These are phyloP conservation scores for Amia ocellicauda DNA, from an alignment of 2,113 vertebrate genomes.

Conservation along the genomic window DNA sequence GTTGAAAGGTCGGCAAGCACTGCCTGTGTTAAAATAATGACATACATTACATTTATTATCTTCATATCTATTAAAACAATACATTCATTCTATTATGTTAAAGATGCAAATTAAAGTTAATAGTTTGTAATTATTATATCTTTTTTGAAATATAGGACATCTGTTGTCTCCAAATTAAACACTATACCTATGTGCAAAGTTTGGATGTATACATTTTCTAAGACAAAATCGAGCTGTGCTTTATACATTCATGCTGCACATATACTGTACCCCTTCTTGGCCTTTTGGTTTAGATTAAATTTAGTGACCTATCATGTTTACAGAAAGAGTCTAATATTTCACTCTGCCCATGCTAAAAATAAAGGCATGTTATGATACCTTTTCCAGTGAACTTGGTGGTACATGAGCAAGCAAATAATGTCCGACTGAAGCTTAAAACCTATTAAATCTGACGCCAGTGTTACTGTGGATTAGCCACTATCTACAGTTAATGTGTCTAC, in stretches of 20 bases:
- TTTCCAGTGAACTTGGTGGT: constrained; percentile 70
- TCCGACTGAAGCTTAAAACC: constrained; percentile 45
- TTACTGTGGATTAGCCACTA: constrained; percentile 48
- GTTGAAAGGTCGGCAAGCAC: constrained; percentile 98
- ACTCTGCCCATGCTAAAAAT: constrained; percentile 85
- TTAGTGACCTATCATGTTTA: constrained; percentile 73
- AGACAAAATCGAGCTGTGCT: not conserved
- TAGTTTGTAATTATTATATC: too few relatives aligned
- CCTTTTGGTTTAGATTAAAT: constrained; percentile 75
- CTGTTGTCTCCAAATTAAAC: not conserved
- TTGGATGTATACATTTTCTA: not conserved
- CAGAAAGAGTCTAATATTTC: constrained; percentile 83
- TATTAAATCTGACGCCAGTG: constrained; percentile 34
- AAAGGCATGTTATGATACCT: constrained; percentile 82
- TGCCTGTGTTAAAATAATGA: constrained; percentile 67
- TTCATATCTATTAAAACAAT: too few relatives aligned
- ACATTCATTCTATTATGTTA: too few relatives aligned
- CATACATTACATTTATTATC: too few relatives aligned
- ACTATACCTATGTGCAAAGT: not conserved
- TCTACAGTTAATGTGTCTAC: constrained; percentile 35
- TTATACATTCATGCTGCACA: constrained; percentile 24
- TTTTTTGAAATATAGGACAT: not conserved
- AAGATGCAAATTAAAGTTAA: not conserved
- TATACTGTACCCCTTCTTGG: constrained; percentile 49
- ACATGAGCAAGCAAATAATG: constrained; percentile 67